Evolutionary conservation across 2,113 vertebrate species (phyloP), one percentile per base, ranked within the genome.

Genomic region (Poeciliopsis occidentalis): DNA sequence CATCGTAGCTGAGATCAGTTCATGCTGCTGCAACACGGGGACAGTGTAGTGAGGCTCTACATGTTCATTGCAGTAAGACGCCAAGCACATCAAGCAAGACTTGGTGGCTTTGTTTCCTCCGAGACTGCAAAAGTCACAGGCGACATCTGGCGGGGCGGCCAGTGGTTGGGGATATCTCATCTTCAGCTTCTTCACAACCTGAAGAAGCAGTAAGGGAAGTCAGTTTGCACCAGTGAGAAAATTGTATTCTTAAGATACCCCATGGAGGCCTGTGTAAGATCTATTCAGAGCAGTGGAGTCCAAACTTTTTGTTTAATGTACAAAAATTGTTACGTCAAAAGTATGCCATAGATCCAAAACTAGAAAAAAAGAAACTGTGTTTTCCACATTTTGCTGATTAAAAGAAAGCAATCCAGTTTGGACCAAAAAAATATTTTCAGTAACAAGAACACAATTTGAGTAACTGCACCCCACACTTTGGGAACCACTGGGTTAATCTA

Each of bases 81-180:
- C 70, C 77, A 77, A 39, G n/a, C 77, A 83, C 0, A 74, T 47
- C 64, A 74, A 60, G 29, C 84, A 83, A 4, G 74, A 80, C 66
- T 71, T 68, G 0, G 29, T 66, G 67, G 80, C 80, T 83, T 75
- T 80, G 24, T 30, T 37, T 4, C 1, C 29, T 24, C 7, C 10
- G 19, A 63, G n/a, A 13, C n/a, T 60, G 5, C 17, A 86, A 63
- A 86, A 71, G 30, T 72, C 80, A 62, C 80, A 69, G 44, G n/a
- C 15, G 12, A 64, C 34, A 10, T 73, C 69, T 0, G 69, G n/a
- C 10, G 44, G 34, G 19, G 8, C 0, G 24, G 8, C 32, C 8
- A 15, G 54, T 1, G 2, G 27, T 10, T 67, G n/a, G 37, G 12
- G 31, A 24, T 27, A 30, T 0, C 10, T 5, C 1, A 13, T 66